Evolutionary conservation across 2,888 invertebrate species (phyloP), one percentile per base, ranked within the genome.

Genomic region (Mylabris sibirica): DNA sequence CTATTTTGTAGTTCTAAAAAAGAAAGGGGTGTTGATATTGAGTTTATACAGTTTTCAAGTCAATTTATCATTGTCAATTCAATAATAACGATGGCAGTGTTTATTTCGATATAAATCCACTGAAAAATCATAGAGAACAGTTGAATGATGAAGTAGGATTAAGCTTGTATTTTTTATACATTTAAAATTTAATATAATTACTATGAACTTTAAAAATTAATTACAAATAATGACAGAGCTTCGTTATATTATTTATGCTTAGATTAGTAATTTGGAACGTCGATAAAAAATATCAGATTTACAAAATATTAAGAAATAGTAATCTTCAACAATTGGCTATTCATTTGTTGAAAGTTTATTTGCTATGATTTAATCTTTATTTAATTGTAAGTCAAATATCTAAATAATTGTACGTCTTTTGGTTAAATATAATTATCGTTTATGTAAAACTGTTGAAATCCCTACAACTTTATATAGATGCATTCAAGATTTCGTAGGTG

Each of bases 51-150:
- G 44, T 22, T 53, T 53, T 53, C 22, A 53, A 53, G 22, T 53
- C 53, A 53, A 53, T 53, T 53, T 53, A 53, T 53, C 53, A 53
- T 53, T 53, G 53, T 53, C 53, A 53, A 12, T 53, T 53, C 53
- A 53, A 53, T 53, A 24, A 53, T 53, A 14, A 53, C 22, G 22
- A 53, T 53, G 53, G 22, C 12, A 24, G 53, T 53, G 22, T 22
- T 53, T 53, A 53, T 53, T 53, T 53, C 11, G 53, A 53, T 22
- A 53, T 53, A 53, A 53, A 53, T 53, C 53, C 53, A 53, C 53
- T 22, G 53, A 22, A 12, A 53, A 53, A 24, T 53, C 53, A 24
- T 24, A 53, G 3, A 24, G 11, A 12, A 22, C 14, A 22, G 12
- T 24, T 24, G 11, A 53, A 53, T 11, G 12, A 24, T 22, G 44